A percentile compares a stretch with the other conserved stretches of the same genome.
These are phyloP conservation scores for Macrosteles quadrilineatus DNA, from an alignment of 1,140 invertebrate species.

Conservation along the genomic window DNA sequence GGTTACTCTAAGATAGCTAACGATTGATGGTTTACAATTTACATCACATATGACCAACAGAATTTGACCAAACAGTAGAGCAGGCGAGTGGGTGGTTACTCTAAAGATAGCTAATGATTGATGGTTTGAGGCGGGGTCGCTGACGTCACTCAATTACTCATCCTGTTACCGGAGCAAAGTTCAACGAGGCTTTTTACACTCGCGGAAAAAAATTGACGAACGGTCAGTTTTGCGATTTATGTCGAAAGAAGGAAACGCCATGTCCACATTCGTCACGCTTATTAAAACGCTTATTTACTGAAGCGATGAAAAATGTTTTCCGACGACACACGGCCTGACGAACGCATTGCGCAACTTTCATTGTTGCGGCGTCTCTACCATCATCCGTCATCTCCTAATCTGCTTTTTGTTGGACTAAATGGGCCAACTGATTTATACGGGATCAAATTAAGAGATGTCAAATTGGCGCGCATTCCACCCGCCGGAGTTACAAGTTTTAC, in stretches of 20 bases:
- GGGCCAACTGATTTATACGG: not conserved
- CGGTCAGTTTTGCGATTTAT: not conserved
- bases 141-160: not conserved
- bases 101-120: slow-evolving; percentile 12
- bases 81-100: not conserved
- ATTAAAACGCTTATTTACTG: not conserved
- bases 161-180: not conserved
- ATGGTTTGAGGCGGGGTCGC: not conserved
- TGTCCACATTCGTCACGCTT: not conserved
- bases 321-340: not conserved
- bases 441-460: not conserved
- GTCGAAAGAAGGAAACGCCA: not conserved
- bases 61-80: too few relatives aligned
- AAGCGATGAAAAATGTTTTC: not conserved
- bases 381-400: not conserved
- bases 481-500: too few relatives aligned
- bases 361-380: too few relatives aligned
- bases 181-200: not conserved
- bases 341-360: too few relatives aligned
- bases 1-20: not conserved
- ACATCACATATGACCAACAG: too few relatives aligned
- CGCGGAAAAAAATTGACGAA: not conserved
- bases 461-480: too few relatives aligned
- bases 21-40: too few relatives aligned
- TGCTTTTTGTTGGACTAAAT: not conserved